Base-by-base conservation (phyloP, 2,797 vertebrate species). In the Gallinago stenura region DNA sequence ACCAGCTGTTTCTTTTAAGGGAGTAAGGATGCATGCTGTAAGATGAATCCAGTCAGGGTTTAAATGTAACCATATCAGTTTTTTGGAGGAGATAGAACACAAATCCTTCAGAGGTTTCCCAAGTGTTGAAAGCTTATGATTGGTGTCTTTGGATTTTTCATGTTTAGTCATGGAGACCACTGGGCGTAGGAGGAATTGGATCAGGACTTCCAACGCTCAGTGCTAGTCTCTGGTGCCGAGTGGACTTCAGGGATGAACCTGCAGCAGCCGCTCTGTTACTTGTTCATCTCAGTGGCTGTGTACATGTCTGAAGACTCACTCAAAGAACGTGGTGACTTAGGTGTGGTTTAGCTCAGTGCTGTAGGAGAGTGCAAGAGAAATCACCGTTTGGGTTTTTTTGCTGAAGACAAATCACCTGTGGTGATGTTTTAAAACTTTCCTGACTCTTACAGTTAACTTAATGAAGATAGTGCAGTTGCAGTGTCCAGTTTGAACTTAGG, bases 21-120 rank as follows among this genome's bases (percentile, higher is more conserved):
- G 19, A 9, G 0, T 66, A 0, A 18, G 12, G 21, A 80, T 58
- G 28, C 2, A 1, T 21, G 16, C 8, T 86, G 0, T 15, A 3
- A 26, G 19, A 50, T 5, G 3, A 53, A 60, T 31, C 22, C 6
- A 19, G 11, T 35, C 21, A 60, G 83, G 21, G 5, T 78, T 71
- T 73, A 18, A 66, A 6, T 57, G 37, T 45, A 31, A 22, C 15
- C 20, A 0, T 45, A 2, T 15, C 41, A 15, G 24, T 16, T 2
- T 1, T 65, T 45, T 51, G 18, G 22, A 51, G 58, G 37, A 76
- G 37, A 5, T 12, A 37, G 24, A 82, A 18, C 35, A 51, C 70
- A 82, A 48, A 41, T 60, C 3, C 15, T 24, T 28, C 25, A 53
- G 66, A 33, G 20, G 6, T 62, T 31, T 39, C 35, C 35, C 9